Percentiles rank a stretch among this genome's conserved stretches.
phyloP scores from a whole-genome alignment of 2,113 vertebrate genomes.

The Acinonyx jubatus region DNA sequence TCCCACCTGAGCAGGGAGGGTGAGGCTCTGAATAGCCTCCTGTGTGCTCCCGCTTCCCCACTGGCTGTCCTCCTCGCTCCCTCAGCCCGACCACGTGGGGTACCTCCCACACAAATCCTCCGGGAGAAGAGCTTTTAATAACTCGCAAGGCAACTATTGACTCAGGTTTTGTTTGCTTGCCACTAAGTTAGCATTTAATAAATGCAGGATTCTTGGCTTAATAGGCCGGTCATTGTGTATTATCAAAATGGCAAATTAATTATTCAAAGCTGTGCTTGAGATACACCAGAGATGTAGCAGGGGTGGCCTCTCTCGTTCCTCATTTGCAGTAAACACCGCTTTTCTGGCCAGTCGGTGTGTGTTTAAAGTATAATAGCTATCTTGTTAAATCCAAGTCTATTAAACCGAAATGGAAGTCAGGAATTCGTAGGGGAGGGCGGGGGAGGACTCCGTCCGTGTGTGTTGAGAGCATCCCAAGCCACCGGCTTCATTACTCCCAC shows the following conservation, averaged over 20 bases:
- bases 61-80: background rate
- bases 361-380: conserved; percentile 54
- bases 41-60: rapidly evolving
- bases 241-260: conserved; percentile 72
- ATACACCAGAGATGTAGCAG: background rate
- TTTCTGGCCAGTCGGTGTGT: conserved; percentile 56
- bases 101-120: conserved; percentile 34
- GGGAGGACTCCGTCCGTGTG: background rate
- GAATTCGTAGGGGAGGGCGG: background rate
- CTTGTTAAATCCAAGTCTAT: conserved; percentile 63
- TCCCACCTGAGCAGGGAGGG: background rate
- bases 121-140: conserved; percentile 65
- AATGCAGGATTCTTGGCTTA: conserved; percentile 68
- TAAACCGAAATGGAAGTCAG: conserved; percentile 67
- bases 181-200: conserved; percentile 72
- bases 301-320: background rate
- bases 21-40: background rate
- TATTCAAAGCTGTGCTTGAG: conserved; percentile 63
- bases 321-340: background rate
- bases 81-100: background rate
- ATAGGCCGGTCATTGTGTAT: conserved; percentile 20
- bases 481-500: background rate
- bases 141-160: conserved; percentile 60
- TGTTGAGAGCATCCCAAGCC: background rate
- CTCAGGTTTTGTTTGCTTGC: conserved; percentile 71